Base-by-base conservation (phyloP, 2,113 vertebrate species). In the Corvus cornix region DNA sequence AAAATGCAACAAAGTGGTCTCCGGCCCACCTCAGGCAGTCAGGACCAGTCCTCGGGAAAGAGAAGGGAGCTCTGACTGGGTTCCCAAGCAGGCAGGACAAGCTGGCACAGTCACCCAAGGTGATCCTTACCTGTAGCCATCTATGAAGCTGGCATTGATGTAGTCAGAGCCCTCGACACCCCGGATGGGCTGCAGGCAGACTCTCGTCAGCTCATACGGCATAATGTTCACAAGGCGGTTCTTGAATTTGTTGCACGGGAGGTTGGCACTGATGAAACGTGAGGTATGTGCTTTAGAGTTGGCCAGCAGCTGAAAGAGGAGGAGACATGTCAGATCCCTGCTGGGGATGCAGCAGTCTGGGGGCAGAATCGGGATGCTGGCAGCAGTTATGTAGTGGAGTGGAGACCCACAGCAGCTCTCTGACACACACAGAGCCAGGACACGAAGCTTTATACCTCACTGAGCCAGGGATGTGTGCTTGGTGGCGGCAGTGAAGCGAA, bases 231-330 rank as follows among this genome's bases (percentile, higher is more conserved):
- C 99, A 8, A 99, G 98, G 56, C 99, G 98, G 96, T 99, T 99
- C 98, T 99, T 99, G 97, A 99, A 99, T 93, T 99, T 99, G 99
- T 99, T 99, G 97, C 99, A 99, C 0, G 98, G 99, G 94, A 99
- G 98, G 97, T 99, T 99, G 98, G 99, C 99, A 94, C 99, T 99
- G 98, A 99, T 99, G 98, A 99, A 99, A 96, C 99, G 98, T 90
- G 99, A 99, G 73, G 99, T 99, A 97, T 99, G 99, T 97, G 98
- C 98, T 98, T 99, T 99, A 93, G 98, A 99, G 95, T 98, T 99
- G 97, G 99, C 98, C 97, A 99, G 98, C 95, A 99, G 96, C 99
- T 99, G 96, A 80, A 60, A 92, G 74, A 27, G n/a, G 35, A 77
- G 66, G 39, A 80, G 52, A 95, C 33, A 48, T 2, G 13, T 96